phyloP scores from a whole-genome alignment of 2,113 vertebrate genomes.

The Corynorhinus townsendii region DNA sequence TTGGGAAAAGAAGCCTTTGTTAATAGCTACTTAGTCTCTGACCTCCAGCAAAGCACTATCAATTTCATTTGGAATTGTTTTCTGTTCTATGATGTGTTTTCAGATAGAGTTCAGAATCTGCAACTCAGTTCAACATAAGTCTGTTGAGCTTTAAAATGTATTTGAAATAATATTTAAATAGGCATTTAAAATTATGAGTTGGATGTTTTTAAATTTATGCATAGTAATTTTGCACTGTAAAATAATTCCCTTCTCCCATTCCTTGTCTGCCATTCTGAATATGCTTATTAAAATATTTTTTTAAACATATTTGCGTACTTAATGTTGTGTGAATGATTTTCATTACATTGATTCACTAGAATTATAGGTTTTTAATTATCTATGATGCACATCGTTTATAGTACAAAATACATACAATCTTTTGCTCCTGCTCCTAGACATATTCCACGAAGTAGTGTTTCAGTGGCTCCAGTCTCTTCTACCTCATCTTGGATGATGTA shows the following conservation, averaged over 20 bases:
- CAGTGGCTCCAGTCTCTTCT: not conserved
- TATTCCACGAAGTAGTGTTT: not conserved
- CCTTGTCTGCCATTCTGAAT: slow-evolving; percentile 78
- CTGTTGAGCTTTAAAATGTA: slow-evolving; percentile 66
- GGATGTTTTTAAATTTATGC: slow-evolving; percentile 72
- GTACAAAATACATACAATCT: not conserved
- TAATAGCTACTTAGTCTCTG: not conserved
- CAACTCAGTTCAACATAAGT: slow-evolving; percentile 54
- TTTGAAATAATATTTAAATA: slow-evolving; percentile 58
- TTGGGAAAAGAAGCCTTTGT: slow-evolving; percentile 31
- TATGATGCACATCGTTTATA: not conserved
- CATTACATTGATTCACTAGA: not conserved
- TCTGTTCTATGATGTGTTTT: slow-evolving; percentile 52
- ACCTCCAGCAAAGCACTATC: slow-evolving; percentile 5
- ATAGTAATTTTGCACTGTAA: slow-evolving; percentile 83
- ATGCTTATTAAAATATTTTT: slow-evolving; percentile 87
- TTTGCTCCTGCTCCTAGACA: not conserved
- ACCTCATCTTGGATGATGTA: not conserved
- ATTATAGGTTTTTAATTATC: not conserved
- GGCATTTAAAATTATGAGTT: slow-evolving; percentile 51
- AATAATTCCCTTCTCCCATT: slow-evolving; percentile 61
- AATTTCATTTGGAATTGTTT: slow-evolving; percentile 21
- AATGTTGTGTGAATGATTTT: slow-evolving; percentile 38
- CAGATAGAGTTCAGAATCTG: slow-evolving; percentile 47
- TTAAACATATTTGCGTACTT: slow-evolving; percentile 69